Base-by-base conservation (phyloP, 2,888 invertebrate genomes). In the Watsonalla cultraria region DNA sequence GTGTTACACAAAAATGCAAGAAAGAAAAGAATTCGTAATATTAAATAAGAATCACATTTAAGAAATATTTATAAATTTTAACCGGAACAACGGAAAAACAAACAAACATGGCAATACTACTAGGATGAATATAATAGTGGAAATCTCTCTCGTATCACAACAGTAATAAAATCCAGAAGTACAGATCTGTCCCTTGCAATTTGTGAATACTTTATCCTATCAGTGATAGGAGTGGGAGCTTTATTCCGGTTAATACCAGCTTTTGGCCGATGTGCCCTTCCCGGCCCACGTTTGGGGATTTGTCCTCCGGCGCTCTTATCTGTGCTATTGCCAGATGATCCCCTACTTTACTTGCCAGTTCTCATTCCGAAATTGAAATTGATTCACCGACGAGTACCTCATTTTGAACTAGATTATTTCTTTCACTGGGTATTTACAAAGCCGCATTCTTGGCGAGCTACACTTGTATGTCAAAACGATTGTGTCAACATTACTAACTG, bases 201-300 rank as follows among this genome's bases (percentile, higher is more conserved):
- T 65, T 63, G 68, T 66, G 68, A 61, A 65, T 72, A 70, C 72
- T 74, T 74, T 75, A 75, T 74, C 71, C 65, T 65, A 68, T 68
- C 54, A 63, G 61, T 71, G 72, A 72, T 76, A 75, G 67, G 64
- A 72, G 66, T 59, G 65, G 64, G 60, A 66, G 72, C 74, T 73
- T 69, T 72, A 79, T 77, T 76, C 69, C 66, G 61, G 70, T 75
- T 83, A 82, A 84, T 81, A 76, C 78, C 71, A 68, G 70, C 72
- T 72, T 77, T 78, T 70, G 69, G 71, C 70, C 70, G 57, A 63
- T 62, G 62, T 68, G 61, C 57, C 57, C 54, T 57, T 61, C 65
- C 64, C 59, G 74, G 79, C 68, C 71, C 68, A 68, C 62, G 70
- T 68, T 68, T 60, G 61, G 68, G 65, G 66, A 72, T 66, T 62